Evolutionary conservation across 2,797 vertebrate species (phyloP).

Genomic region (Pseudomugil gertrudae): DNA sequence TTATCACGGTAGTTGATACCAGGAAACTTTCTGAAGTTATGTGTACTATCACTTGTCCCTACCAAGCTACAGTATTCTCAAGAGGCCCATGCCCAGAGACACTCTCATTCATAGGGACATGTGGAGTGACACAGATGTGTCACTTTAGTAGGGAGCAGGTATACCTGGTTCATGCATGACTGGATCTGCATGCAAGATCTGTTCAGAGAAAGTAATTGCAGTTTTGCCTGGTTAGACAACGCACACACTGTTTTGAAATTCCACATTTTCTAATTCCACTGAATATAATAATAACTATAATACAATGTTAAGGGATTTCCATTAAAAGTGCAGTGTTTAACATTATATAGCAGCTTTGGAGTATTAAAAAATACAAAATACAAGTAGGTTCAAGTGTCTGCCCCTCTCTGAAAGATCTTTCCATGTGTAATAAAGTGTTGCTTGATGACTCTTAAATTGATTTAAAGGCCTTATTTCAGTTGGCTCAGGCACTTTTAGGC

Average conservation of each 20-base stretch:
- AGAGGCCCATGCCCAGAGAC: slow-evolving; percentile 17
- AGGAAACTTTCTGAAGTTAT: background rate
- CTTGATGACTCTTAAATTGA: slow-evolving; percentile 58
- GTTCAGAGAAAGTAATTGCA: slow-evolving; percentile 23
- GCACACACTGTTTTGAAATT: background rate
- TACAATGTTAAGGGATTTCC: background rate
- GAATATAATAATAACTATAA: slow-evolving; percentile 14
- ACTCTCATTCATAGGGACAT: slow-evolving; percentile 9
- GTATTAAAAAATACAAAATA: slow-evolving; percentile 12
- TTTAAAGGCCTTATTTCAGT: slow-evolving; percentile 55
- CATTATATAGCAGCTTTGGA: slow-evolving; percentile 13
- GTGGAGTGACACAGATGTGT: slow-evolving; percentile 54
- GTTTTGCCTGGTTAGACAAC: slow-evolving; percentile 4
- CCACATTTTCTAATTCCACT: background rate
- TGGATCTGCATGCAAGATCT: slow-evolving; percentile 34
- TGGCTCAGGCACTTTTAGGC: slow-evolving; percentile 59
- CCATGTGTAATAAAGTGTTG: slow-evolving; percentile 44
- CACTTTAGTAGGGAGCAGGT: slow-evolving; percentile 46
- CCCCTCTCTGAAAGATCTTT: slow-evolving; percentile 29
- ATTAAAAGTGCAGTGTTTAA: slow-evolving; percentile 20
- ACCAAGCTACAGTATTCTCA: slow-evolving; percentile 1
- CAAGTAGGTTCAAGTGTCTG: slow-evolving; percentile 35
- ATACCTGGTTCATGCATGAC: slow-evolving; percentile 38
- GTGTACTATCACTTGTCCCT: background rate
- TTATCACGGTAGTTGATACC: background rate